These are phyloP conservation scores for Sorex maritimensis DNA, from an alignment of 2,797 vertebrate species.

Conservation along the genomic window DNA sequence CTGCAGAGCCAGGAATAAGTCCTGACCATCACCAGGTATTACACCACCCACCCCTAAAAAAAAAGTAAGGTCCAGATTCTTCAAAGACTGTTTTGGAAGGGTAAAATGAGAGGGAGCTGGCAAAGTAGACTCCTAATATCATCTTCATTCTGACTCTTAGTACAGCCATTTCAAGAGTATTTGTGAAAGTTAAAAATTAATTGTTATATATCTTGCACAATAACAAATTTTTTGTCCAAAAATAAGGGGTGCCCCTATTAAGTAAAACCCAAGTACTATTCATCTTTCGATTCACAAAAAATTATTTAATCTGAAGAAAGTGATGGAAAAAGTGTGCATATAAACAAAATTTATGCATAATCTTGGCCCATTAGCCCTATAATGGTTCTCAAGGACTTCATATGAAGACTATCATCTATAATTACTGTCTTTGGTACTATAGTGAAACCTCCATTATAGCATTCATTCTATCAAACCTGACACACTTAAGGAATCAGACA, in stretches of 20 bases:
- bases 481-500: constrained; percentile 7
- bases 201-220: not conserved
- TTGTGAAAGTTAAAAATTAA: not conserved
- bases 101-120: too few species aligned
- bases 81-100: too few species aligned
- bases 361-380: not conserved
- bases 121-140: not conserved
- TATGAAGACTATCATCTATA: not conserved
- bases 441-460: constrained; percentile 22
- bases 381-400: constrained; percentile 39
- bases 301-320: constrained; percentile 47
- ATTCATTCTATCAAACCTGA: not conserved
- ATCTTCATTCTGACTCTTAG: not conserved
- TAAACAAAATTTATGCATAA: constrained; percentile 32
- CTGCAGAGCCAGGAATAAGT: too few species aligned
- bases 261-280: constrained; percentile 38
- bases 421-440: not conserved
- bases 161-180: not conserved
- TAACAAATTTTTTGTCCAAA: constrained; percentile 24
- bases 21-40: not conserved
- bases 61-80: too few species aligned
- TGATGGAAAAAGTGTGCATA: not conserved
- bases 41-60: not conserved
- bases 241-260: not conserved
- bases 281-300: constrained; percentile 32